phyloP scores from a whole-genome alignment of 2,113 vertebrate genomes.

The Podarcis muralis region DNA sequence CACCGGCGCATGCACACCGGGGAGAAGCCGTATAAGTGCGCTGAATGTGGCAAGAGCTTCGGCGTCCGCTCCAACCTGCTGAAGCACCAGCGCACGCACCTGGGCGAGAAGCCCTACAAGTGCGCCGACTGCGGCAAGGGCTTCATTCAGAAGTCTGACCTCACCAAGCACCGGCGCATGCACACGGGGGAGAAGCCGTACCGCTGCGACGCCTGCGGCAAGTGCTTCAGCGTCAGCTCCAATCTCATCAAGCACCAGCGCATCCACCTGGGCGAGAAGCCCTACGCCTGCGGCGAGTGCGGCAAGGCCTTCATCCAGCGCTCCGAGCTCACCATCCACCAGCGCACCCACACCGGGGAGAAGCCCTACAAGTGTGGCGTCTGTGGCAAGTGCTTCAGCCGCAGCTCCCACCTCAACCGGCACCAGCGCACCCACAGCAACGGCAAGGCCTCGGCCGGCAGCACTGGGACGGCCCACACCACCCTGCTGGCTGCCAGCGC shows the following conservation, averaged over 20 bases:
- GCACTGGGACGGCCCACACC: neutral
- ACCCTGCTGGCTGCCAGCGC: fast-evolving
- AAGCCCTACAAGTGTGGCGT: constrained; percentile 47
- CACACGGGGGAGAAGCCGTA: constrained; percentile 42
- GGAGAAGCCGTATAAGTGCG: constrained; percentile 54
- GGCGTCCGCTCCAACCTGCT: constrained; percentile 51
- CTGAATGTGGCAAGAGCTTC: constrained; percentile 40
- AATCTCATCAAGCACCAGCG: constrained; percentile 40
- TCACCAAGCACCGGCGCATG: constrained; percentile 37
- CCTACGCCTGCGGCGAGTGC: constrained; percentile 41
- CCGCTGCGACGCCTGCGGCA: constrained; percentile 10
- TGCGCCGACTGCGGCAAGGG: constrained; percentile 17
- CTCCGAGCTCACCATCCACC: constrained; percentile 64
- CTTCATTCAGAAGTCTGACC: constrained; percentile 51
- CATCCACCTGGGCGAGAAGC: constrained; percentile 42
- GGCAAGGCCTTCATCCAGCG: constrained; percentile 59
- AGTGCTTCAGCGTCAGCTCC: constrained; percentile 47
- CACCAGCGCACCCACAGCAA: constrained; percentile 44
- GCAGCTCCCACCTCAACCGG: constrained; percentile 54
- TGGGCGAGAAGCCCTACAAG: constrained; percentile 46
- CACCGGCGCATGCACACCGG: constrained; percentile 49
- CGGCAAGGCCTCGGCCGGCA: neutral
- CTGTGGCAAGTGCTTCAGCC: constrained; percentile 56
- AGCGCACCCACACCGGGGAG: constrained; percentile 45
- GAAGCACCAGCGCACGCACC: constrained; percentile 48